Percentiles rank a stretch among this genome's conserved stretches.
These are phyloP conservation scores for Drosophila tropicalis DNA, from an alignment of 1,140 invertebrate species.

Conservation along the genomic window DNA sequence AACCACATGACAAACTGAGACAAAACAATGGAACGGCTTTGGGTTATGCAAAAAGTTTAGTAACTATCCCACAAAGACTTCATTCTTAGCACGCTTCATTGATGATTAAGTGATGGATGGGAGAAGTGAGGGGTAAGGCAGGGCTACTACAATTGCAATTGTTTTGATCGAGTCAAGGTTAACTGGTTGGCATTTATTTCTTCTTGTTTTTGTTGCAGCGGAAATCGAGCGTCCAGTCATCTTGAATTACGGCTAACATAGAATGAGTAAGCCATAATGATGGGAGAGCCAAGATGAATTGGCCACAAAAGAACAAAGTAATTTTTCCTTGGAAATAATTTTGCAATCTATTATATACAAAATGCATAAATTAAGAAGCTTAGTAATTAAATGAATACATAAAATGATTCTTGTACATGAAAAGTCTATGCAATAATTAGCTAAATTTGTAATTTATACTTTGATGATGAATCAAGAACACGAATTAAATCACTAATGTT, in stretches of 20 bases:
- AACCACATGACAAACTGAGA: slow-evolving; percentile 54
- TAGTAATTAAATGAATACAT: background rate
- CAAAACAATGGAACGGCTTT: slow-evolving; percentile 29
- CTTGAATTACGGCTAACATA: slow-evolving; percentile 55
- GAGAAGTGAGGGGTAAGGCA: background rate
- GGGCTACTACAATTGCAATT: slow-evolving; percentile 37
- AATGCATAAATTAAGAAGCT: background rate
- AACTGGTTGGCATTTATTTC: slow-evolving; percentile 45
- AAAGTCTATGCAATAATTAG: background rate
- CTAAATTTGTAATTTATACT: too few relatives aligned
- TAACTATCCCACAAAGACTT: slow-evolving; percentile 5
- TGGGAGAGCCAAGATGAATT: background rate
- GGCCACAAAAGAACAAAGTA: background rate
- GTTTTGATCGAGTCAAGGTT: slow-evolving; percentile 53
- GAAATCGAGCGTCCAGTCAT: slow-evolving; percentile 47
- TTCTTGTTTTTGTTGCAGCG: slow-evolving; percentile 19
- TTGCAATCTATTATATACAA: slow-evolving; percentile 1
- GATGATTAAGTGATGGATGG: slow-evolving; percentile 51
- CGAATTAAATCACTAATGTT: too few relatives aligned
- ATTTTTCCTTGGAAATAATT: background rate
- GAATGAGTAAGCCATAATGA: slow-evolving; percentile 59
- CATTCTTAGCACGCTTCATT: slow-evolving; percentile 72
- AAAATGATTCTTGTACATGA: background rate
- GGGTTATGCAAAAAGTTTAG: slow-evolving; percentile 11
- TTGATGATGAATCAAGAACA: too few relatives aligned